These are phyloP conservation scores for Melipona quadrifasciata DNA, from an alignment of 1,140 invertebrate genomes.

Conservation along the genomic window DNA sequence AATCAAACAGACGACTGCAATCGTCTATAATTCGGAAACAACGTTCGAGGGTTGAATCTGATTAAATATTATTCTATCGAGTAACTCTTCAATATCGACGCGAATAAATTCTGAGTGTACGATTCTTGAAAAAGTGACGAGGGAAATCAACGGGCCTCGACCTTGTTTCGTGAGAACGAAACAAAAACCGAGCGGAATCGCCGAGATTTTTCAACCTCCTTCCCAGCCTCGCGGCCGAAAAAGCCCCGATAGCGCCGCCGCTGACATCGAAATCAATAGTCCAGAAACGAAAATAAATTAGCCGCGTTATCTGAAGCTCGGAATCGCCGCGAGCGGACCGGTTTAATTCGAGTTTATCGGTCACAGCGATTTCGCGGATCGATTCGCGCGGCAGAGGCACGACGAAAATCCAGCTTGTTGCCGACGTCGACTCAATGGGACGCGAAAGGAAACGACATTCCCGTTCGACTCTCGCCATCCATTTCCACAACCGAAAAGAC, in stretches of 20 bases:
- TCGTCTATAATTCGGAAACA: too few species aligned
- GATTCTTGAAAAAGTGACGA: background rate
- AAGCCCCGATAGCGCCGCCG: background rate
- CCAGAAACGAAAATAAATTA: constrained; percentile 28
- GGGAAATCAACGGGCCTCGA: background rate
- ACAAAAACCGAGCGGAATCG: background rate
- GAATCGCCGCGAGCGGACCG: constrained; percentile 2
- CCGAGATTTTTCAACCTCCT: background rate
- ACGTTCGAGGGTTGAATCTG: too few species aligned
- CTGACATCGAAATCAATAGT: constrained; percentile 6
- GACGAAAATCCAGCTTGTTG: too few species aligned
- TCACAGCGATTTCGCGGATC: constrained; percentile 6
- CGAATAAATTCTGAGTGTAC: background rate
- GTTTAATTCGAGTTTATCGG: constrained; percentile 21
- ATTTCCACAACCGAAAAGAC: background rate
- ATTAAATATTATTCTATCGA: too few species aligned
- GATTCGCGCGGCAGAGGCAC: background rate
- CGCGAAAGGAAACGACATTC: background rate
- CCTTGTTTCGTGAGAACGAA: background rate
- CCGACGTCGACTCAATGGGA: background rate
- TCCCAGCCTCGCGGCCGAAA: background rate
- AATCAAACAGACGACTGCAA: too few species aligned
- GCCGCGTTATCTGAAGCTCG: constrained; percentile 5
- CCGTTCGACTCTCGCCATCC: background rate
- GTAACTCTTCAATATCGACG: too few species aligned